A percentile compares a stretch with the other conserved stretches of the same genome.
phyloP scores from a whole-genome alignment of 2,113 vertebrate genomes.

The Aythya baeri region DNA sequence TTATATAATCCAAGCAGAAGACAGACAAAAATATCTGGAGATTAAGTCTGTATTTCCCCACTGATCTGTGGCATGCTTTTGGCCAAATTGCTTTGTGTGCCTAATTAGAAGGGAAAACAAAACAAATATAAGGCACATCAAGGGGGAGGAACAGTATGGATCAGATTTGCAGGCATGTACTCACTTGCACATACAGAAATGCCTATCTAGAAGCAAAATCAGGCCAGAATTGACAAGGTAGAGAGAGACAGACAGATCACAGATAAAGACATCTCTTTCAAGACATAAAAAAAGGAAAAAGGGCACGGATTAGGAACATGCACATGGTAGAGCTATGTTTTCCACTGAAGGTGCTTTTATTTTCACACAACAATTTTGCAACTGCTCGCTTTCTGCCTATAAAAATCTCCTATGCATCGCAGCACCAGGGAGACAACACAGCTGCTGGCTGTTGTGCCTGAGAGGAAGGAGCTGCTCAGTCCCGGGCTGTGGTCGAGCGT shows the following conservation, averaged over 20 bases:
- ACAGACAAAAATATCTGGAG: background rate
- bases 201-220: background rate
- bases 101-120: background rate
- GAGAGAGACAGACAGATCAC: background rate
- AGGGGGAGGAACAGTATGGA: background rate
- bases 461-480: constrained; percentile 28
- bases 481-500: background rate
- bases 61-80: background rate
- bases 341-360: background rate
- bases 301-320: background rate
- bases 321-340: background rate
- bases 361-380: background rate
- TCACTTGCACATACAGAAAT: background rate
- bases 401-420: background rate
- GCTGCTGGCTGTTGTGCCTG: background rate
- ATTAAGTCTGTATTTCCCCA: background rate
- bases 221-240: background rate
- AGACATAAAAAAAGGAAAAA: background rate
- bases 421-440: background rate
- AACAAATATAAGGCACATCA: background rate
- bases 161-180: background rate
- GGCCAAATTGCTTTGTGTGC: background rate
- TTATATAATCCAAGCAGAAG: background rate
- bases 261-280: background rate
- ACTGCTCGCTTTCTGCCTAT: background rate